These are phyloP conservation scores for Hydropsyche betteni DNA, from an alignment of 2,888 invertebrate species.

Conservation along the genomic window DNA sequence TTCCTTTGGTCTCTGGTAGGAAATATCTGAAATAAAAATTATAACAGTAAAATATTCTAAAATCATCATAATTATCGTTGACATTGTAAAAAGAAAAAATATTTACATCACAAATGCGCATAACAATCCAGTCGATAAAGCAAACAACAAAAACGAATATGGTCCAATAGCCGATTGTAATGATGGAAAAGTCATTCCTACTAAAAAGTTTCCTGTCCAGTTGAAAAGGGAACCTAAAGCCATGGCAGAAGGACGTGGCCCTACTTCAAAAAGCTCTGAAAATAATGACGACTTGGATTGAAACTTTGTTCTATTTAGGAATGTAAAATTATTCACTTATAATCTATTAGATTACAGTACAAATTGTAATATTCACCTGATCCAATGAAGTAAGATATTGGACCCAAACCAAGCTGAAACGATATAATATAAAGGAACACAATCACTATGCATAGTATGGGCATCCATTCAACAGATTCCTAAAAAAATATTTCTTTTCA, in stretches of 20 bases:
- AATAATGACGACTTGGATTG: slow-evolving; percentile 38
- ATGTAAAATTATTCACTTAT: too few species aligned
- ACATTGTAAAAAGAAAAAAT: neutral
- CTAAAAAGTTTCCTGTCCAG: slow-evolving; percentile 88
- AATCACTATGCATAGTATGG: slow-evolving; percentile 67
- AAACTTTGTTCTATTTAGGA: too few species aligned
- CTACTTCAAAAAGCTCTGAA: slow-evolving; percentile 82
- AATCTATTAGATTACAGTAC: too few species aligned
- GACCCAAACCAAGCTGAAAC: slow-evolving; percentile 85
- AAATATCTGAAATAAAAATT: slow-evolving; percentile 65
- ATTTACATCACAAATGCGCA: slow-evolving; percentile 71
- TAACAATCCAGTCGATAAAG: slow-evolving; percentile 65
- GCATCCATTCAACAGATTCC: slow-evolving; percentile 72
- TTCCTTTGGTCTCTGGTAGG: slow-evolving; percentile 80
- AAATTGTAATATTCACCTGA: slow-evolving; percentile 64
- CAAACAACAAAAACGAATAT: slow-evolving; percentile 81
- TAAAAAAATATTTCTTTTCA: slow-evolving; percentile 55
- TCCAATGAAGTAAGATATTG: slow-evolving; percentile 87
- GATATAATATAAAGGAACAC: slow-evolving; percentile 80
- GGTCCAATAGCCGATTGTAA: slow-evolving; percentile 72
- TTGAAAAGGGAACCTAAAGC: slow-evolving; percentile 86
- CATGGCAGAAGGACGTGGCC: slow-evolving; percentile 86
- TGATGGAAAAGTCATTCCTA: slow-evolving; percentile 80
- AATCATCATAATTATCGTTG: too few species aligned
- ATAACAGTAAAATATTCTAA: neutral